Evolutionary conservation across 2,888 invertebrate species (phyloP), one percentile per base, ranked within the genome.

Genomic region (Parnassius glacialis): DNA sequence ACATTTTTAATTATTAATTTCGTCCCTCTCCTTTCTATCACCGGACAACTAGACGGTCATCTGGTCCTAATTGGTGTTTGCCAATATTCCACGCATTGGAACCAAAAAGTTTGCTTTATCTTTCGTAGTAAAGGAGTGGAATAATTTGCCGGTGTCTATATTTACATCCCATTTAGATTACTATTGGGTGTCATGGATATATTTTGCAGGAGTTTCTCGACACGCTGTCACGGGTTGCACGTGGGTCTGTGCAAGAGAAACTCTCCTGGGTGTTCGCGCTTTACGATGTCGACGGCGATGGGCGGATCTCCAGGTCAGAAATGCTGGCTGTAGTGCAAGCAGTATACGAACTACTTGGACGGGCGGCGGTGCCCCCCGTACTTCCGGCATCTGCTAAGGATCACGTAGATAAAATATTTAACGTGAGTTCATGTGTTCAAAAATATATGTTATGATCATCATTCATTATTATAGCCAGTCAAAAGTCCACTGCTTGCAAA

Each of bases 201-300:
- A 51, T 51, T 59, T 48, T 48, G 13, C 92, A 97, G 97, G 97
- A 97, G 81, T 97, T 97, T 85, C 92, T 97, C 55, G 94, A 94
- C 73, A 96, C 96, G 63, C 87, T 97, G 43, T 97, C 97, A 25
- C 95, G 96, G 71, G 95, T 97, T 66, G 96, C 96, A 0, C 93
- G 97, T 62, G 97, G 97, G 11, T 95, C 95, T 16, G 93, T 95
- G 5, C 95, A 96, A 74, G 97, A 97, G 82, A 96, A 97, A 80
- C 90, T 97, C 50, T 95, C 96, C 70, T 97, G 97, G 97, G 95
- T 97, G 59, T 97, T 97, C 83, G 94, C 95, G 10, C 90, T 97
- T 20, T 97, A 97, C 86, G 97, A 97, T 83, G 93, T 96, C 63
- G 96, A 97, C 76, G 95, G 95, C 0, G 97, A 97, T 79, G 97